Conservation (phyloP, 2,888 invertebrate genomes). For the Rapana venosa region DNA sequence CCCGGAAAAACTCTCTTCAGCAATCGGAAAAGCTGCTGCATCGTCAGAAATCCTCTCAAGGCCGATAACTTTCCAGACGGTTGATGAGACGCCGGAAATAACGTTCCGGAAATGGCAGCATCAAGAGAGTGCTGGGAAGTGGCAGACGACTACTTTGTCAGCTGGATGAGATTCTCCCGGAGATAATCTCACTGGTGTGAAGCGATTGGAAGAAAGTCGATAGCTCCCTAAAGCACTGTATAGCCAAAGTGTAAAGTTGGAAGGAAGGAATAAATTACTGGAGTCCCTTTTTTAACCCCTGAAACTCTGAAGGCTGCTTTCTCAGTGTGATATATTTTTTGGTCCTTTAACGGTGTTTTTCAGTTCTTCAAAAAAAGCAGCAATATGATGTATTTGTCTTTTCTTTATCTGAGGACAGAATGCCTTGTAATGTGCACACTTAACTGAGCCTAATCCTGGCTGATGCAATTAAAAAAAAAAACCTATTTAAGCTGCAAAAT, state of each 20-base stretch:
- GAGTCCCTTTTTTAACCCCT: too few species aligned
- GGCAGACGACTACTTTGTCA: not conserved
- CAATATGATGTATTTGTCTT: too few species aligned
- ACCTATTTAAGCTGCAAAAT: too few species aligned
- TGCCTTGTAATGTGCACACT: too few species aligned
- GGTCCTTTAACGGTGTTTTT: too few species aligned
- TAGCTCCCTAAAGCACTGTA: not conserved
- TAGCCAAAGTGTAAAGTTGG: not conserved
- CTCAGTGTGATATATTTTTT: too few species aligned
- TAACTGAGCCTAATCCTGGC: too few species aligned
- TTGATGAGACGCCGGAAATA: slow-evolving; percentile 21
- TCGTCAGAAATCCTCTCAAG: slow-evolving; percentile 3
- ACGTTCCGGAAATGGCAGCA: slow-evolving; percentile 9
- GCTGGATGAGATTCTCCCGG: slow-evolving; percentile 19
- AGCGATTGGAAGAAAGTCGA: not conserved
- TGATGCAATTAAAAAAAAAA: too few species aligned
- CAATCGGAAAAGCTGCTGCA: not conserved
- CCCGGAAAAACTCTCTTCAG: too few species aligned
- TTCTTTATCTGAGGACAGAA: too few species aligned
- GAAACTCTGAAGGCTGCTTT: too few species aligned
- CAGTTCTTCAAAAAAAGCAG: too few species aligned
- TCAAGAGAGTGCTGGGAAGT: not conserved
- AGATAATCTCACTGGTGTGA: slow-evolving; percentile 1
- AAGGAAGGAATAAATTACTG: not conserved
- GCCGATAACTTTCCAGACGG: slow-evolving; percentile 8